Conservation (phyloP, 2,888 invertebrate species). For the Trissolcus japonicus region DNA sequence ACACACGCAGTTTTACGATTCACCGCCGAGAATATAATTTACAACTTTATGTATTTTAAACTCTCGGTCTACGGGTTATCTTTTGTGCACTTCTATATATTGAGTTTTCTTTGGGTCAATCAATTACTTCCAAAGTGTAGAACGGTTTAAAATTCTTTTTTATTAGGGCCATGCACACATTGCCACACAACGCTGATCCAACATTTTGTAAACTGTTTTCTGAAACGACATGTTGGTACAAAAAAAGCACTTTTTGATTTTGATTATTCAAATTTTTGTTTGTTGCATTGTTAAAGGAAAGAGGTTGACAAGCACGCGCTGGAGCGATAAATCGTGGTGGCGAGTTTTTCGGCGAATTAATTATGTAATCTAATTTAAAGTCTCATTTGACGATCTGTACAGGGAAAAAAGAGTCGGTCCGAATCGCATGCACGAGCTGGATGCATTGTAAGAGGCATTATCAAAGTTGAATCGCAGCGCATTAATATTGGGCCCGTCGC, state of each 20-base stretch:
- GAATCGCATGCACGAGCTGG: constrained; percentile 2
- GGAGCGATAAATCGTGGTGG: no score
- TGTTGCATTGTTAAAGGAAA: no score
- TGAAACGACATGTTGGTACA: no score
- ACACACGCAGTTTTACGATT: constrained; percentile 68
- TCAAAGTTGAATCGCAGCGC: constrained; percentile 17
- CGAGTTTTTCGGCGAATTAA: not conserved
- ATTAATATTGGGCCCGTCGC: constrained; percentile 19
- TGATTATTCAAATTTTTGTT: no score
- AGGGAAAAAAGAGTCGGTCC: not conserved
- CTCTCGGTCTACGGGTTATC: constrained; percentile 6
- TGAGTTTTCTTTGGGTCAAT: constrained; percentile 34
- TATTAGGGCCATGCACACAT: constrained; percentile 10
- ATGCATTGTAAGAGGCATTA: constrained; percentile 17
- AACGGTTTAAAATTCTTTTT: constrained; percentile 19
- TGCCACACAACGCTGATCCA: not conserved
- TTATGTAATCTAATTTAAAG: not conserved
- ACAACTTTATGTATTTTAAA: constrained; percentile 54
- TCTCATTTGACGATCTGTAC: not conserved
- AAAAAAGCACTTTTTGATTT: no score
- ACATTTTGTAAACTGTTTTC: no score
- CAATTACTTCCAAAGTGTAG: constrained; percentile 24
- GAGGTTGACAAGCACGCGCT: no score
- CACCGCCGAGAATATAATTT: constrained; percentile 67
- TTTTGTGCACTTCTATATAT: constrained; percentile 28